phyloP scores from a whole-genome alignment of 2,113 vertebrate genomes.

The Boleophthalmus pectinirostris region DNA sequence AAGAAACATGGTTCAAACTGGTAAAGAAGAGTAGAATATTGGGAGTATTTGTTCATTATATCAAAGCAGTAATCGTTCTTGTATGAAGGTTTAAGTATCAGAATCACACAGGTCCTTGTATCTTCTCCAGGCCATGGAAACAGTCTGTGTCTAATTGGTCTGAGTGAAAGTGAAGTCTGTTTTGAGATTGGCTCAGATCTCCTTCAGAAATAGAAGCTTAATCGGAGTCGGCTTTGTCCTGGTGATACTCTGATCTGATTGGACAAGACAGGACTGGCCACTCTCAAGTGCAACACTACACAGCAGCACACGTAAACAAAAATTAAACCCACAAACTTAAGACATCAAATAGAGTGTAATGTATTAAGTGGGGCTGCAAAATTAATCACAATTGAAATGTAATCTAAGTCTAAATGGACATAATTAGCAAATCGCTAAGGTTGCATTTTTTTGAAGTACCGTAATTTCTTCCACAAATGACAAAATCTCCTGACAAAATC shows the following conservation, averaged over 20 bases:
- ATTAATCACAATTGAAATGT: too few species aligned
- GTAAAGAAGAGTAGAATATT: background rate
- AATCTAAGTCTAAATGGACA: too few species aligned
- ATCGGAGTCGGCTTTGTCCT: conserved; percentile 50
- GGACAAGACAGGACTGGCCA: conserved; percentile 12
- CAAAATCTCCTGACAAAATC: too few species aligned
- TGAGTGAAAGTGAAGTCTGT: background rate
- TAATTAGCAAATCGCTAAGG: too few species aligned
- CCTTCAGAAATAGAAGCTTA: conserved; percentile 64
- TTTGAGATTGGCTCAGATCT: conserved; percentile 1
- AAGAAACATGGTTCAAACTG: background rate
- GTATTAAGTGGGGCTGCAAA: too few species aligned
- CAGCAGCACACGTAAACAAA: background rate
- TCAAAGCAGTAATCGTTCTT: too few species aligned
- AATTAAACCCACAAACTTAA: background rate
- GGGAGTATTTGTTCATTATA: background rate
- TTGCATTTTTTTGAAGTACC: too few species aligned
- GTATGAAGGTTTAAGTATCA: too few species aligned
- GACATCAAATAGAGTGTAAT: background rate
- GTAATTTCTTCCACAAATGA: too few species aligned
- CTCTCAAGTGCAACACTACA: background rate
- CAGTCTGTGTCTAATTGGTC: background rate
- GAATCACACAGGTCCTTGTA: background rate
- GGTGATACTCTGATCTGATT: conserved; percentile 54
- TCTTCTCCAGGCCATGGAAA: background rate